Evolutionary conservation across 2,797 vertebrate genomes (phyloP), one percentile per base, ranked within the genome.

Genomic region (Rallus crepitans): DNA sequence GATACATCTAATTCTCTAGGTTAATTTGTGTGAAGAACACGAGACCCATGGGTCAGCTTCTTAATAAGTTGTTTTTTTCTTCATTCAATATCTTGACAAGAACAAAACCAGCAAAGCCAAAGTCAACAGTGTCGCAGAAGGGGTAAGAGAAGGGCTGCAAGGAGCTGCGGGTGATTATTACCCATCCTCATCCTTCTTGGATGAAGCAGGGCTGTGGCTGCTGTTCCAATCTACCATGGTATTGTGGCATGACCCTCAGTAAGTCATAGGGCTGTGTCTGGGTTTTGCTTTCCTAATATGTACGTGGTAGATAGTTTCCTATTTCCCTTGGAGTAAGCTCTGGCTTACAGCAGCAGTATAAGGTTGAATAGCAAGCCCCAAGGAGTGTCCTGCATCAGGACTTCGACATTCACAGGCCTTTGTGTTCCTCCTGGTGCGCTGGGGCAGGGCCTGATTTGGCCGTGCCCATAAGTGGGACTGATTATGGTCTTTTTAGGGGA

Each of bases 1-100:
- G 80, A 70, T 56, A 14, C 30, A 53, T 92, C 50, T 86, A 85
- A 55, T 80, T 73, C 79, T 75, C 82, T 80, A 60, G 69, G 92
- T 95, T 96, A 95, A 94, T 92, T 85, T 95, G 92, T 78, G 76
- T 61, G 84, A 87, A 81, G 89, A 96, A 87, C 91, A 87, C 1
- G 55, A 93, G 81, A 87, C 86, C 88, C 75, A 0, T 37, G 88
- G 90, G 86, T 96, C 94, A 94, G 56, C 81, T 59, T 45, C 90
- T 82, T 95, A 89, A 89, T 75, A 72, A 83, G 90, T 45, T 84
- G 31, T 0, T 87, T 70, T 70, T 76, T 82, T 75, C 72, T 92
- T 77, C 89, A 5, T 71, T 81, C 40, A 17, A 3, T 81, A 68
- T 52, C 89, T 91, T 72, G 82, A 61, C 40, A 18, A 85, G 82